Base-by-base conservation (phyloP, 2,888 invertebrate genomes). In the Lordiphosa fenestrarum region DNA sequence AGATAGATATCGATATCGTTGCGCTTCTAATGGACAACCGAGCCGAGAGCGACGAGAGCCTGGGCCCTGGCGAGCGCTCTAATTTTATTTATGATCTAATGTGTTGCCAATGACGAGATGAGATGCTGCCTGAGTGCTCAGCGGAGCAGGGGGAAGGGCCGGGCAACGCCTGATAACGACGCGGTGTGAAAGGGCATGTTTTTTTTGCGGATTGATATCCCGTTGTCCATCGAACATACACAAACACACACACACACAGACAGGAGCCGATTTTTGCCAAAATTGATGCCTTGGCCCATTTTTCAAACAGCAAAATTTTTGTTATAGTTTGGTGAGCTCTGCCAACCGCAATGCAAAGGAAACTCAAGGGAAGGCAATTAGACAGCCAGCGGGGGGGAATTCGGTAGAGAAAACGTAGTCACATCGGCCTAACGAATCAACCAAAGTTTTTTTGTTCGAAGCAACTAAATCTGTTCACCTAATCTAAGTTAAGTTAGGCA, bases 161-260 rank as follows among this genome's bases (percentile, higher is more conserved):
- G 9, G 30, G 30, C 30, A 30, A 47, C 21, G 46, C 23, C 72
- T 65, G 69, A 69, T 69, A 76, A 74, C 71, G 72, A 74, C 71
- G 75, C 71, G 84, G 87, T 87, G 85, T 83, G 86, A 84, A 88
- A 88, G 88, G 88, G 87, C 87, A 87, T 88, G 89, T 89, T 87
- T 30, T 30, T 30, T 73, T 69, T 89, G 88, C 73, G 88, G 88
- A 88, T 75, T 83, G 86, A 81, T 82, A 73, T 87, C 88, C 87
- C 85, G 87, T 88, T 86, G 66, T 64, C 63, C 39, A 53, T 39
- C 46, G 49, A 48, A 57, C 19, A 44, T 40, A 48, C 47, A 55
- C 30, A 35, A n/a, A 46, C 30, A 21, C 12, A 58, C 51, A 50
- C 21, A 30, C 42, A 15, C 51, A 50, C 21, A 30, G 40, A 15